Percentiles rank a stretch among this genome's conserved stretches.
These are phyloP conservation scores for Eretmochelys imbricata DNA, from an alignment of 2,113 vertebrate genomes.

Conservation along the genomic window DNA sequence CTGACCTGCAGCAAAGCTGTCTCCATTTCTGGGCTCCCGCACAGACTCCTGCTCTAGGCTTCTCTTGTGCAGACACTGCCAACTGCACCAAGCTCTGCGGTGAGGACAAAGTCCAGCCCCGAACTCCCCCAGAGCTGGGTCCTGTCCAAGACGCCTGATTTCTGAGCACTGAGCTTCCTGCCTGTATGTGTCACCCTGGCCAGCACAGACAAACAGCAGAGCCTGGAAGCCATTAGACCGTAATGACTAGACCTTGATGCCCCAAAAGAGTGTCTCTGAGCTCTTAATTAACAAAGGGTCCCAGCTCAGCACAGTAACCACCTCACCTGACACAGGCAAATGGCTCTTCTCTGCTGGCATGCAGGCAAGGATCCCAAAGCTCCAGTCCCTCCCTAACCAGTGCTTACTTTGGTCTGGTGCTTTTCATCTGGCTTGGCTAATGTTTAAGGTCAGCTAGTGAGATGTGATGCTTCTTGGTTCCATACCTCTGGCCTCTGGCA, in stretches of 20 bases:
- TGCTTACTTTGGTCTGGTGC: fast-evolving
- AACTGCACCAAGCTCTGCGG: not conserved
- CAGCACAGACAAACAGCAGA: not conserved
- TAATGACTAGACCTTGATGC: not conserved
- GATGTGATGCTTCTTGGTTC: not conserved
- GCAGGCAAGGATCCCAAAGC: not conserved
- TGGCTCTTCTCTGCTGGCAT: fast-evolving
- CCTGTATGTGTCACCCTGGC: not conserved
- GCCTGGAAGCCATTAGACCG: not conserved
- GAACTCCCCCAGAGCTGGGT: not conserved
- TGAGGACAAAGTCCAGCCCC: not conserved
- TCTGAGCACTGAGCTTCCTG: not conserved
- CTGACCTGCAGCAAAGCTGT: not conserved
- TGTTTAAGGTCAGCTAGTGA: fast-evolving
- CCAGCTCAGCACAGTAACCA: too few species aligned
- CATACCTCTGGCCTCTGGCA: not conserved
- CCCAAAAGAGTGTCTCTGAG: not conserved
- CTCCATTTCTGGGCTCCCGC: not conserved
- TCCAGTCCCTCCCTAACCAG: fast-evolving
- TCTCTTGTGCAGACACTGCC: not conserved
- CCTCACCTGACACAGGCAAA: fast-evolving
- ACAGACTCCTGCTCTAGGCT: not conserved
- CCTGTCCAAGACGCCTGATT: not conserved
- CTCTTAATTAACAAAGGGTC: not conserved
- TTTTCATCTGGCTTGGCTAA: fast-evolving